Evolutionary conservation across 2,113 vertebrate genomes (phyloP).

Genomic region (Murina feae): DNA sequence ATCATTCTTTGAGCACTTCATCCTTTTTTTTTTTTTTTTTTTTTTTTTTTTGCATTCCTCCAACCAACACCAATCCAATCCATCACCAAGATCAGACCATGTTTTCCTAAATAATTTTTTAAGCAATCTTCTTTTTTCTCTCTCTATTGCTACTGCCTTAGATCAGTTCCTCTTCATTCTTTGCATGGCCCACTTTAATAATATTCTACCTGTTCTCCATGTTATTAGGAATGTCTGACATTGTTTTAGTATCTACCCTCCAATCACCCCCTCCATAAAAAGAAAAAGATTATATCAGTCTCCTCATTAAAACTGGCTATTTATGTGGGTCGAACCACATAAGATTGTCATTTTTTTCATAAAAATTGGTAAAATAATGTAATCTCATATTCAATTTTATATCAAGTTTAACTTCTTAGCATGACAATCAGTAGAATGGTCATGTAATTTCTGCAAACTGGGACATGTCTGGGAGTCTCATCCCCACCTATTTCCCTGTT

Average conservation of each 20-base stretch:
- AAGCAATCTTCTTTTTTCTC: not conserved
- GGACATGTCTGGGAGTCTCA: not conserved
- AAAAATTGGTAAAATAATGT: not conserved
- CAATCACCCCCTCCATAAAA: not conserved
- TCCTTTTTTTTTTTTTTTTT: not conserved
- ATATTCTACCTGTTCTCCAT: not conserved
- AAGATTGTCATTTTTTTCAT: not conserved
- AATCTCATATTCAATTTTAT: not conserved
- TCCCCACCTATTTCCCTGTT: not conserved
- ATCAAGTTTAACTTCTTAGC: not conserved
- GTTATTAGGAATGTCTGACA: not conserved
- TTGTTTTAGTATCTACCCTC: not conserved
- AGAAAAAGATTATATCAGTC: not conserved
- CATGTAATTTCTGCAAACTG: not conserved
- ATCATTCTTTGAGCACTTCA: not conserved
- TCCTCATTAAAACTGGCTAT: not conserved
- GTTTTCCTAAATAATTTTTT: not conserved
- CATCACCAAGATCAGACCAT: not conserved
- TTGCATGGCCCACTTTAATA: not conserved
- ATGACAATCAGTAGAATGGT: not conserved
- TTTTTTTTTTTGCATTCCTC: not conserved
- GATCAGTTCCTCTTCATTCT: not conserved
- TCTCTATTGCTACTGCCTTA: not conserved
- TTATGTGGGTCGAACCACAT: not conserved
- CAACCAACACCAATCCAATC: not conserved